These are phyloP conservation scores for Catocala sponsa DNA, from an alignment of 2,888 invertebrate species.

Conservation along the genomic window DNA sequence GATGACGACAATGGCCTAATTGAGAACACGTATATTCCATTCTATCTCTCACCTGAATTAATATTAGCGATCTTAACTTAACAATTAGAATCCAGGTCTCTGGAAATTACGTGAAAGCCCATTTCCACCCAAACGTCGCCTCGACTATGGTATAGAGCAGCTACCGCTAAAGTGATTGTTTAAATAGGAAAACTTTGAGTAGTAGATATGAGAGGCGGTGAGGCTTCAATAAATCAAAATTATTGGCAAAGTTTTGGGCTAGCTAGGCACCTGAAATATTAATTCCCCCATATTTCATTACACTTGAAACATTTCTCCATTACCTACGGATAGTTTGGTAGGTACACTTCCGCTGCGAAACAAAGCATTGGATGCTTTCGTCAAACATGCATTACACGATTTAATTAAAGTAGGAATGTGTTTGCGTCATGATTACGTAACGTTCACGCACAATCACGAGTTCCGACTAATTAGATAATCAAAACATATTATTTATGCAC, in stretches of 20 bases:
- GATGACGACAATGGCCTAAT: conserved; percentile 1
- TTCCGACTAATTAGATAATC: not conserved
- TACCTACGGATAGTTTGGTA: conserved; percentile 62
- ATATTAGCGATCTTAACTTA: conserved; percentile 13
- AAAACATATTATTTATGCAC: conserved; percentile 6
- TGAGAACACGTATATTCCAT: conserved; percentile 4
- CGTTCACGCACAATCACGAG: conserved; percentile 6
- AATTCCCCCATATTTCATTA: conserved; percentile 69
- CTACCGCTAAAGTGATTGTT: conserved; percentile 59
- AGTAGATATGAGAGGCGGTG: conserved; percentile 65
- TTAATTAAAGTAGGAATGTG: conserved; percentile 38
- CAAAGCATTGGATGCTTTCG: conserved; percentile 36
- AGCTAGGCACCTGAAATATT: conserved; percentile 73
- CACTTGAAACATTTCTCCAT: conserved; percentile 64
- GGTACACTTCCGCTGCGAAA: conserved; percentile 38
- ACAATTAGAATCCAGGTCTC: conserved; percentile 28
- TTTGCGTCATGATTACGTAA: conserved; percentile 7
- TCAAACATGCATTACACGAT: conserved; percentile 42
- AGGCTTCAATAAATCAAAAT: conserved; percentile 75
- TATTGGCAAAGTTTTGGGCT: conserved; percentile 73
- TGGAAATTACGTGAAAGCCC: conserved; percentile 30
- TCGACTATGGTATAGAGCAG: conserved; percentile 25
- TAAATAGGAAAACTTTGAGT: conserved; percentile 69
- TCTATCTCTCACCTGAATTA: conserved; percentile 11
- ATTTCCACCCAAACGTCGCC: conserved; percentile 26